Base-by-base conservation (phyloP, 2,888 invertebrate species). In the Cyclophora albipunctata region DNA sequence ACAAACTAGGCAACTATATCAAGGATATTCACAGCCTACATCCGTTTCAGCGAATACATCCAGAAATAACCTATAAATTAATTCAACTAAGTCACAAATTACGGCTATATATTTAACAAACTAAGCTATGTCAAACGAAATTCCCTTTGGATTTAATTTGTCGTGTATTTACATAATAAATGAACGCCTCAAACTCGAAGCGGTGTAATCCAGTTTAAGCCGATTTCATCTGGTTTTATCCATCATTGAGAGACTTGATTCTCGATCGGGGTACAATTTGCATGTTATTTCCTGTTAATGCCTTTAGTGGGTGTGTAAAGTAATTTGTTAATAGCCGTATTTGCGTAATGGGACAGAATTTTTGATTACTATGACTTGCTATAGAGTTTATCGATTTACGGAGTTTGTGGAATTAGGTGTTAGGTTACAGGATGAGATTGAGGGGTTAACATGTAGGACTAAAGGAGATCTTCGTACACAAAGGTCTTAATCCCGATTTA, bases 91-190 rank as follows among this genome's bases (percentile, higher is more conserved):
- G 69, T 70, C 70, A 57, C 63, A 68, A 71, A 71, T 65, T 68
- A 50, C 58, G 43, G 67, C 66, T 65, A 69, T 73, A 71, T 66
- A 61, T 79, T 75, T 69, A 69, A 67, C 71, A 67, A 68, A 73
- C 71, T 71, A 71, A 73, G 71, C 83, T 77, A 79, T 84, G 81
- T 84, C 84, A 84, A 84, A 81, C 78, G 78, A 78, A 82, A 84
- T 78, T 81, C 84, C 83, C 79, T 78, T 81, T 69, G 86, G 86
- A 85, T 85, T 87, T 87, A 87, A 86, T 86, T 87, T 85, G 86
- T 87, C 84, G 79, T 73, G 83, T 86, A 87, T 87, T 87, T 86
- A 85, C 86, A 86, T 87, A 86, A 86, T 87, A 85, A 86, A 87
- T 86, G 85, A 86, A 81, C 80, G 81, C 78, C 81, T 81, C 75